Conservation (phyloP, 1,140 invertebrate species). For the Euura lappo region DNA sequence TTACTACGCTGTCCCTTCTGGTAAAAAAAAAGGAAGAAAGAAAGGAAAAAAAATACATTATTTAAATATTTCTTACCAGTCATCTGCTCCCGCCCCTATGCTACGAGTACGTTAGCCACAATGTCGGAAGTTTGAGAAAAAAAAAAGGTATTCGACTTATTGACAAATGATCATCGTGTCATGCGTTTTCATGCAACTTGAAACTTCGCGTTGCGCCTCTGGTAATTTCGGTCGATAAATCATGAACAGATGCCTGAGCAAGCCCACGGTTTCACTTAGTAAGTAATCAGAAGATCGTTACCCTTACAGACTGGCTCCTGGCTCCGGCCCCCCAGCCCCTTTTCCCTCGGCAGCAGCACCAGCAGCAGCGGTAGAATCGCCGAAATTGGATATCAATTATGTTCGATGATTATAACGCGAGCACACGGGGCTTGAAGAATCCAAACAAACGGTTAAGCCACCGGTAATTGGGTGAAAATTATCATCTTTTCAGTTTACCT, state of each 20-base stretch:
- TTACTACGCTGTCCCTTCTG: no score
- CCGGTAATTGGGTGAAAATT: conserved; percentile 3
- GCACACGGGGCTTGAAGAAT: neutral
- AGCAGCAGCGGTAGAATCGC: neutral
- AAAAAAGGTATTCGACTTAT: no score
- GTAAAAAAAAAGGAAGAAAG: no score
- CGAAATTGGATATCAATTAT: conserved; percentile 7
- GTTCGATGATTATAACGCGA: conserved; percentile 4
- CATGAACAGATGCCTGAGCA: neutral
- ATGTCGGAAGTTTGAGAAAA: no score
- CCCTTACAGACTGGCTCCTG: neutral
- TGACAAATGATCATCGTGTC: no score
- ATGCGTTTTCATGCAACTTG: no score
- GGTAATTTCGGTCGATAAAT: neutral
- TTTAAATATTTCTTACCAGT: no score
- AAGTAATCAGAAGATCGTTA: conserved; percentile 7
- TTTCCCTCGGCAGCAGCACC: no score
- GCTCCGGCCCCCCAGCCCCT: neutral
- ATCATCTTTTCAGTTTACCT: neutral
- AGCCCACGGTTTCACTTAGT: neutral
- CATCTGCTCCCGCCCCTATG: no score
- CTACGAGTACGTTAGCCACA: no score
- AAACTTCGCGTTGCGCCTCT: no score
- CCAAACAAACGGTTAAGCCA: neutral
- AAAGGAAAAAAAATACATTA: no score